A percentile compares a stretch with the other conserved stretches of the same genome.
Evolutionary conservation across 2,888 invertebrate genomes (phyloP).

Genomic region (Autographa pulchrina): DNA sequence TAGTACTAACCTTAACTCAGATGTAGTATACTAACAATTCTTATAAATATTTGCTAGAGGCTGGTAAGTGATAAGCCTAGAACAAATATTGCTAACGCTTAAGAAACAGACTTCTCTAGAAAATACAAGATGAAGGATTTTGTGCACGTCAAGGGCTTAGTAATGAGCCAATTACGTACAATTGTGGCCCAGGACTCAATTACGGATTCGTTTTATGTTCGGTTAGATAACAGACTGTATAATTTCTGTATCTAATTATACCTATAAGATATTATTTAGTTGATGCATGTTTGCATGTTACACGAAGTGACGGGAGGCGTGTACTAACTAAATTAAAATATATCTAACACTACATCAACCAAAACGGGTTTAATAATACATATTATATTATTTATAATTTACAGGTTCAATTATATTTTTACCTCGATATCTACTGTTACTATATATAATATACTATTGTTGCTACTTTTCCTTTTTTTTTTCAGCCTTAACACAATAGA

Average conservation of each 20-base stretch:
- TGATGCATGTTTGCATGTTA: slow-evolving; percentile 1
- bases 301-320: not conserved
- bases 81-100: slow-evolving; percentile 26
- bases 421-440: too few relatives aligned
- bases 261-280: not conserved
- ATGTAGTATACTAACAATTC: slow-evolving; percentile 32
- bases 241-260: slow-evolving; percentile 4
- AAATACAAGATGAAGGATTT: slow-evolving; percentile 14
- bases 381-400: too few relatives aligned
- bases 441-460: too few relatives aligned
- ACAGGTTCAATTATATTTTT: not conserved
- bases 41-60: slow-evolving; percentile 27
- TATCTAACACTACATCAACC: not conserved
- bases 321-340: not conserved
- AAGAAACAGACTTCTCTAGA: slow-evolving; percentile 21
- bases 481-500: too few relatives aligned
- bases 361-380: too few relatives aligned
- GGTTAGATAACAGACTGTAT: slow-evolving; percentile 2
- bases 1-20: slow-evolving; percentile 38
- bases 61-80: slow-evolving; percentile 34
- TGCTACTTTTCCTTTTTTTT: too few relatives aligned
- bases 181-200: slow-evolving; percentile 1
- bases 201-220: slow-evolving; percentile 1
- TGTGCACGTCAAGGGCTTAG: slow-evolving; percentile 27
- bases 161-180: slow-evolving; percentile 8